phyloP scores from a whole-genome alignment of 2,113 vertebrate genomes.

The Vidua chalybeata region DNA sequence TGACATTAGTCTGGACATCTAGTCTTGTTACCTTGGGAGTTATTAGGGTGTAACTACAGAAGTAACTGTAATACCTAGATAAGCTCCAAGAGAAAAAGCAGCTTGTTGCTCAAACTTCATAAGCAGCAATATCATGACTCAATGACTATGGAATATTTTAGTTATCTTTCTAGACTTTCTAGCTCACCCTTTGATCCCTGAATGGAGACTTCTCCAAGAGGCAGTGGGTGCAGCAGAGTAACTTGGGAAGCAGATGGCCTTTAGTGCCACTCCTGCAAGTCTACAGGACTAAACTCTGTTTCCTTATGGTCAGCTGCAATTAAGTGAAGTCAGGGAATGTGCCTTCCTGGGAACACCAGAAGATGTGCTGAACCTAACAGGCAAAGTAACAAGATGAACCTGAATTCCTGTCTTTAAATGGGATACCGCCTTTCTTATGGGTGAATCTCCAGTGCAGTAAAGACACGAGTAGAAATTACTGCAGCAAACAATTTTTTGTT shows the following conservation, averaged over 20 bases:
- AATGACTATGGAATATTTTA: neutral
- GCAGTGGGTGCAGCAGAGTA: neutral
- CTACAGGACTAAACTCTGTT: neutral
- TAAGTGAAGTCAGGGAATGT: neutral
- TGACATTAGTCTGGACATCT: neutral
- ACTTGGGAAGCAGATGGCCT: neutral
- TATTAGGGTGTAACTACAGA: neutral
- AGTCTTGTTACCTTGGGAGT: neutral
- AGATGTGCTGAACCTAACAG: neutral
- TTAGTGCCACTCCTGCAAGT: neutral
- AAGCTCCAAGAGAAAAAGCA: neutral
- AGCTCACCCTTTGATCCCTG: rapidly evolving
- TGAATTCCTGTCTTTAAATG: neutral
- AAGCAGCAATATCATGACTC: neutral
- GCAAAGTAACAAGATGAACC: neutral
- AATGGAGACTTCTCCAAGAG: neutral
- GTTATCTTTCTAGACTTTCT: neutral
- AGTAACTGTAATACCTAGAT: neutral
- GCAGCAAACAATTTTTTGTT: neutral
- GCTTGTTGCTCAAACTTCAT: neutral
- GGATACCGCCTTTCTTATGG: neutral
- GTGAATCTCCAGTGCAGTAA: neutral
- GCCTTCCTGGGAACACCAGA: neutral
- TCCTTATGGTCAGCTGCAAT: rapidly evolving
- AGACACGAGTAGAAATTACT: neutral